Evolutionary conservation across 2,888 invertebrate species (phyloP).

Genomic region (Nomada fabriciana): DNA sequence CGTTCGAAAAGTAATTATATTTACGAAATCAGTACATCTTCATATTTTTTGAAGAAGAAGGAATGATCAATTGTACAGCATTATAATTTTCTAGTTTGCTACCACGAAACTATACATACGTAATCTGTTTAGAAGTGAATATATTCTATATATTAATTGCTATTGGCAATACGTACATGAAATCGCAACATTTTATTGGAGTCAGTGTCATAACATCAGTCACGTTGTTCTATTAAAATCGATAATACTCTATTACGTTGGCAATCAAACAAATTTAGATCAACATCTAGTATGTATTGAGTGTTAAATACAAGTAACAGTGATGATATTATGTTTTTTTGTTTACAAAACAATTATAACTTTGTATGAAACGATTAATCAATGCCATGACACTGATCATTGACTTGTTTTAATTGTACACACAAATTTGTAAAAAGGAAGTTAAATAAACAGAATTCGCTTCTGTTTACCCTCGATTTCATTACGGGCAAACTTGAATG

Average conservation of each 20-base stretch:
- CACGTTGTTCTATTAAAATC: neutral
- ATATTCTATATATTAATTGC: constrained; percentile 23
- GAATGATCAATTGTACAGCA: constrained; percentile 23
- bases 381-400: constrained; percentile 45
- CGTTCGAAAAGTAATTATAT: constrained; percentile 31
- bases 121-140: constrained; percentile 19
- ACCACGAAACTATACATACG: constrained; percentile 9
- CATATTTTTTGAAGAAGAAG: constrained; percentile 30
- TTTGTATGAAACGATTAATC: constrained; percentile 37
- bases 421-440: constrained; percentile 23
- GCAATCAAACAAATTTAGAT: neutral
- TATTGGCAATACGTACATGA: constrained; percentile 27
- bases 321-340: constrained; percentile 17
- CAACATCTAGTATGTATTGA: constrained; percentile 12
- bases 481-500: constrained; percentile 39
- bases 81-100: constrained; percentile 27
- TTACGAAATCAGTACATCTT: constrained; percentile 13
- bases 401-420: constrained; percentile 33
- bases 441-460: constrained; percentile 14
- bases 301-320: constrained; percentile 9
- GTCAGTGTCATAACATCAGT: constrained; percentile 38
- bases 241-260: neutral
- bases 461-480: constrained; percentile 32
- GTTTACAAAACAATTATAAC: constrained; percentile 37
- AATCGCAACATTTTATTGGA: constrained; percentile 41